Base-by-base conservation (phyloP, 2,888 invertebrate species). In the Asteroscopus sphinx region DNA sequence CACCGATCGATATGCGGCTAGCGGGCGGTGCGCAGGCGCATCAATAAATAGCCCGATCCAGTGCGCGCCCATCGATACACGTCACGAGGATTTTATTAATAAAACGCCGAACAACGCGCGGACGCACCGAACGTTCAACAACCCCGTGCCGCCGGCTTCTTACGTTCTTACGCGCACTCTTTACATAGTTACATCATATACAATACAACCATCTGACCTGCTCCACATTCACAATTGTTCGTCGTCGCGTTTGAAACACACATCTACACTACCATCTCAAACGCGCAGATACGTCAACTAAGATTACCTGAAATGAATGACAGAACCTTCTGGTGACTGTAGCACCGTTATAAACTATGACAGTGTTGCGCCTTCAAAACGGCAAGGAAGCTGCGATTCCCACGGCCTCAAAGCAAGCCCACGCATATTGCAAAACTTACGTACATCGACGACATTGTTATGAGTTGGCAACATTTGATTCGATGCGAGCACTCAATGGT, bases 11-110 rank as follows among this genome's bases (percentile, higher is more conserved):
- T 84, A 80, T 59, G 68, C 69, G 65, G 73, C 70, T 62, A 74
- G 70, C 66, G 67, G 61, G 80, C 79, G 79, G 70, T 81, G 88
- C 85, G 87, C 88, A 81, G 81, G 86, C 90, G 89, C 87, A 87
- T 90, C 90, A 86, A 90, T 91, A 91, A 91, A 91, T 91, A 92
- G 92, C 88, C 80, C 84, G 87, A 88, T 88, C 83, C 81, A 80
- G 79, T 80, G 85, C 83, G 84, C 86, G 85, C 80, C 81, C 86
- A 85, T 89, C 92, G 89, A 91, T 90, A 89, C 88, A 87, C 91
- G 91, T 92, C 91, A 92, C 88, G 81, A 83, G 82, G 81, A 88
- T 89, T 91, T 92, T 93, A 93, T 93, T 92, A 93, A 93, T 93
- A 93, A 90, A 93, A 90, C 89, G 68, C 84, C 83, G 86, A 89